Base-by-base conservation (phyloP, 2,113 vertebrate species). In the Sardina pilchardus region DNA sequence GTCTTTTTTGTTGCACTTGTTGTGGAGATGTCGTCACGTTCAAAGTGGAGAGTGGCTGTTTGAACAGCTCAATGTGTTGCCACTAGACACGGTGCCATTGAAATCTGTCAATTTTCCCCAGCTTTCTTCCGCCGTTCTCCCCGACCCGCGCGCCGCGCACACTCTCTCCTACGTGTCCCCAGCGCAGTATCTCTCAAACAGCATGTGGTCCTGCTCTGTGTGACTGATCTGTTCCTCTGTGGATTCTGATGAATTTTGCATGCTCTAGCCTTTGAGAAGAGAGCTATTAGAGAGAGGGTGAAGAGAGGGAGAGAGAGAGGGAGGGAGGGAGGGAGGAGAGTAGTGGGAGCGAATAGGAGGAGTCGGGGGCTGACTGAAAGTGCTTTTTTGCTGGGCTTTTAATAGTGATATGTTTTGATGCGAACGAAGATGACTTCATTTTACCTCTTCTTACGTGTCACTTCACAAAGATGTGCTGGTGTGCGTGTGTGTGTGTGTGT, bases 211-310 rank as follows among this genome's bases (percentile, higher is more conserved):
- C 78, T 53, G 45, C 48, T 75, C 83, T 53, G 30, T 83, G 87
- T 71, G 78, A 88, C 84, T 87, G 86, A 89, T 88, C 82, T 47
- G 80, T 81, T 89, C 90, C 87, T 81, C 84, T 45, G 75, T 82
- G 87, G 83, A 83, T 86, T 85, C 59, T 75, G 67, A 90, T 92
- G 81, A 84, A 89, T 90, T 86, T 90, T 92, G 83, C 89, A 89
- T 90, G 82, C 50, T 83, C 59, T 50, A 45, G 78, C 87, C 82
- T 86, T 87, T 85, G 84, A 90, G 63, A 86, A 86, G 87, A 71
- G 85, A 87, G 86, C 85, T 88, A 91, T 91, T 92, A 91, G 59
- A 36, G 86, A 86, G 78, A 85, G 85, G 81, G 56, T 85, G 44
- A 83, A 0, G 63, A 19, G 9, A 26, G 59, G 36, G 42, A 87